Base-by-base conservation (phyloP, 1,140 invertebrate genomes). In the Neodiprion virginianus region DNA sequence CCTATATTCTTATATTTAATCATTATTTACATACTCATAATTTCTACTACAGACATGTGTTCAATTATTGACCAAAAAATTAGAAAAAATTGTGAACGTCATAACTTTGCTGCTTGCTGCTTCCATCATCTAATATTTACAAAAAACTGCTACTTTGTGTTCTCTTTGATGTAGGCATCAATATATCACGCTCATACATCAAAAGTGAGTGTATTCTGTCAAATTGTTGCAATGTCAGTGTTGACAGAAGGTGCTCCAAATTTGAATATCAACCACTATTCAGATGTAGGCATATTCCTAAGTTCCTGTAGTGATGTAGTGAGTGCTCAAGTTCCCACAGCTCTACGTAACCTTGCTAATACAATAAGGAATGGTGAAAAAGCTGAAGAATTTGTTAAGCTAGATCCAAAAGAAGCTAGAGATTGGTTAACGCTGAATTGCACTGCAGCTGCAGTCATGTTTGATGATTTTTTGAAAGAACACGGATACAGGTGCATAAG, bases 401-500 rank as follows among this genome's bases (percentile, higher is more conserved):
- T 91, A 21, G 79, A 91, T 1, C 81, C 89, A 0, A 84, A 91
- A 70, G 83, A 88, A 1, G 92, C 90, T 12, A 71, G 91, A 17
- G 69, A 87, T 14, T 95, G 92, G 92, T 81, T 95, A 1, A 81
- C 90, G 77, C 79, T 79, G 1, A 89, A 93, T 80, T 88, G 88
- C 53, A 88, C 90, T 5, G 75, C 87, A 72, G 86, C 91, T 7
- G 86, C 90, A 67, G 74, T 83, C 14, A 82, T 90, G 67, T 90
- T 94, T 48, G 77, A 88, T 2, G 76, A 85, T 7, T 95, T 96
- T 81, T 84, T 96, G n/a, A 77, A 90, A n/a, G 87, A 89, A 75
- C 93, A 96, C 81, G 95, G 94, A 1, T 93, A 96, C 84, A 89
- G 95, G 77, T 91, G 91, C 77, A 87, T 94, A 48, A 91, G 92